Conservation (phyloP, 53 echinoderm and acorn worm genomes). For the Henricia sp. region DNA sequence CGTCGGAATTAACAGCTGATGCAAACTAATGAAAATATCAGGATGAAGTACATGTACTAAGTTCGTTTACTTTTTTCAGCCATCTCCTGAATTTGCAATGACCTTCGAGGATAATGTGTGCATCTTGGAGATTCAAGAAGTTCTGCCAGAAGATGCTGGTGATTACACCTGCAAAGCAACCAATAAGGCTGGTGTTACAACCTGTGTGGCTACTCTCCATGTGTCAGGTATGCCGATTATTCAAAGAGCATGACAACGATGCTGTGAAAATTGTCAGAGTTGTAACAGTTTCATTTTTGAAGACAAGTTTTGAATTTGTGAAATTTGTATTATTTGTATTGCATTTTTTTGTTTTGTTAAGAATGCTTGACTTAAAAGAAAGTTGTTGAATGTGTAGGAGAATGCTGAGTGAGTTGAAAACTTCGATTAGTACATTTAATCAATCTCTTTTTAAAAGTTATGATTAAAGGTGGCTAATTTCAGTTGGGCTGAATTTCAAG, state of each 20-base stretch:
- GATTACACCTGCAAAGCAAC: slow-evolving; percentile 85
- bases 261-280: too few relatives aligned
- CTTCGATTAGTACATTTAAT: neutral
- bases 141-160: slow-evolving; percentile 79
- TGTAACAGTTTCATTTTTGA: too few relatives aligned
- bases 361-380: too few relatives aligned
- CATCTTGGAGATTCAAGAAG: slow-evolving; percentile 76
- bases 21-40: too few relatives aligned
- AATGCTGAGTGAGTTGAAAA: too few relatives aligned
- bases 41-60: neutral
- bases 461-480: neutral
- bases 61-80: slow-evolving; percentile 59
- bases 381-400: too few relatives aligned
- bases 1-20: too few relatives aligned
- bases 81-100: slow-evolving; percentile 86
- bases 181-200: slow-evolving; percentile 83
- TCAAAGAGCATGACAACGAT: too few relatives aligned
- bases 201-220: slow-evolving; percentile 79
- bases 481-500: neutral
- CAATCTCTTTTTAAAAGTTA: neutral
- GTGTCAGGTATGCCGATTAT: slow-evolving; percentile 80
- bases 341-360: too few relatives aligned
- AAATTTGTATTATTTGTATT: too few relatives aligned
- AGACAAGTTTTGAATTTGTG: too few relatives aligned
- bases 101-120: slow-evolving; percentile 80